Base-by-base conservation (phyloP, 2,797 vertebrate genomes). In the Masticophis lateralis region DNA sequence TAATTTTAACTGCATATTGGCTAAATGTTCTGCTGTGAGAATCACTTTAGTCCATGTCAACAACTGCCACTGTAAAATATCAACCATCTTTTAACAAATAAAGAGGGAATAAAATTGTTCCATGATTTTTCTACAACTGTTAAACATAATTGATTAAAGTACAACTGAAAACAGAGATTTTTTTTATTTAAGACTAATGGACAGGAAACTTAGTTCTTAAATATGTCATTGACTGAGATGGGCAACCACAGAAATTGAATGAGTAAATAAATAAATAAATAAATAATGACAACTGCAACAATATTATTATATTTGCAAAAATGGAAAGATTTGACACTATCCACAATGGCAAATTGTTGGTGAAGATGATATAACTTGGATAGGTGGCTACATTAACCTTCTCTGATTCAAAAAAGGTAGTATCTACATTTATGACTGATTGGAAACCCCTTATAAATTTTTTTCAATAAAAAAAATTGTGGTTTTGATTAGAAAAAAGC, bases 21-120 rank as follows among this genome's bases (percentile, higher is more conserved):
- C 43, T 47, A 83, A 83, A 83, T 27, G 25, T 87, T 91, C 0
- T 63, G 20, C 63, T 57, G 32, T 37, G 51, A 47, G 25, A 91
- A 88, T 2, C 59, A 56, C 0, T 12, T 91, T 66, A 0, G 0
- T 53, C 89, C 86, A 88, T 1, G 69, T 69, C 9, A 93, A 43
- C 94, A 91, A 63, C 63, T 88, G 89, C 2, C 5, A 25, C 2
- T 60, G 9, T 53, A 51, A 74, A 9, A 12, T 20, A 93, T 94
- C 37, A n/a, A 88, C 18, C 55, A 51, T 6, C 91, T 95, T 93
- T 90, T 92, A 94, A 63, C 43, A 83, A 25, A 47, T 83, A 83
- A 83, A 83, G 79, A 83, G 4, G 20, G 43, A 83, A 83, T 10
- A 4, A 47, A 83, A 83, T 93, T 91, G 56, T 4, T 10, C 43